Evolutionary conservation across 2,797 vertebrate species (phyloP).

Genomic region (Phoxinus dragarum): DNA sequence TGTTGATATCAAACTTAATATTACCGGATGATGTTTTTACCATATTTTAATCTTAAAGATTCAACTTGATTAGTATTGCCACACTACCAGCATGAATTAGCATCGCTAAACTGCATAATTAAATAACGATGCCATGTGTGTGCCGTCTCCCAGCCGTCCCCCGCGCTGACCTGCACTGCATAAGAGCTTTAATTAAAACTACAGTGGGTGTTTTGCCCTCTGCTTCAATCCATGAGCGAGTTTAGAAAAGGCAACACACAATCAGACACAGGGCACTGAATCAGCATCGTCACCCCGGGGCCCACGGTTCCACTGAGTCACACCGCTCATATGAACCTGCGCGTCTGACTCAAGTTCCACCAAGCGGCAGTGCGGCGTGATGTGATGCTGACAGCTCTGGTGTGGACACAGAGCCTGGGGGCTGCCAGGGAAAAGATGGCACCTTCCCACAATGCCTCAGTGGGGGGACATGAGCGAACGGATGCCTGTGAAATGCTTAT

Average conservation of each 20-base stretch:
- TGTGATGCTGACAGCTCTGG: slow-evolving; percentile 34
- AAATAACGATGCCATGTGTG: slow-evolving; percentile 46
- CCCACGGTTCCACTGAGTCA: slow-evolving; percentile 48
- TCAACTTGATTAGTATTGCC: slow-evolving; percentile 45
- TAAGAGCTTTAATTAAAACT: slow-evolving; percentile 57
- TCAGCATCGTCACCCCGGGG: slow-evolving; percentile 36
- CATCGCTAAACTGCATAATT: slow-evolving; percentile 50
- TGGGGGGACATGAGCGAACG: slow-evolving; percentile 9
- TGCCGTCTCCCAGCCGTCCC: slow-evolving; percentile 35
- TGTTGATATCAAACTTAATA: slow-evolving; percentile 13
- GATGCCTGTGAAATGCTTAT: slow-evolving; percentile 15
- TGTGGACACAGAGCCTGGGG: slow-evolving; percentile 31
- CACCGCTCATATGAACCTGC: slow-evolving; percentile 40
- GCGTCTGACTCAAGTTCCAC: slow-evolving; percentile 37
- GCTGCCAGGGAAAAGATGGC: slow-evolving; percentile 44
- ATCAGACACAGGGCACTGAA: slow-evolving; percentile 34
- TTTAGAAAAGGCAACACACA: slow-evolving; percentile 42
- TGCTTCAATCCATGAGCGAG: slow-evolving; percentile 39
- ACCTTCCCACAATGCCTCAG: slow-evolving; percentile 41
- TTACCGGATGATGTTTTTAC: not conserved
- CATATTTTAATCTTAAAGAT: slow-evolving; percentile 34
- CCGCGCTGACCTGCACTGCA: slow-evolving; percentile 44
- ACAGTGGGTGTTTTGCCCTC: slow-evolving; percentile 54
- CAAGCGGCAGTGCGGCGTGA: slow-evolving; percentile 21
- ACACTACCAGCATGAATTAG: slow-evolving; percentile 47